Evolutionary conservation across 2,113 vertebrate species (phyloP).

Genomic region (Syngnathus scovelli): DNA sequence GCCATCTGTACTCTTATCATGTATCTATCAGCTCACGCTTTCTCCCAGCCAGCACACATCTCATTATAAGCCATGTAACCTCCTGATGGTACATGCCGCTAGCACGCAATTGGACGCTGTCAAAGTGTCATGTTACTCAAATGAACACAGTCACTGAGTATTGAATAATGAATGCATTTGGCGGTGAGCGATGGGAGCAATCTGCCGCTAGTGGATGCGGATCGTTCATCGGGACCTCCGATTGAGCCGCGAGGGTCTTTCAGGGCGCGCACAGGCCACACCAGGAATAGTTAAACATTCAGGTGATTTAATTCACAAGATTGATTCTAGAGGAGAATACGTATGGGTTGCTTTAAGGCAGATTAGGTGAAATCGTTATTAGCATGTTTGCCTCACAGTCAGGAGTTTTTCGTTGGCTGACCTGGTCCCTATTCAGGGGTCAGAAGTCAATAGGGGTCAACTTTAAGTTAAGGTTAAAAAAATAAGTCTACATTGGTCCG

Average conservation of each 20-base stretch:
- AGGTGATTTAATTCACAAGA: background rate
- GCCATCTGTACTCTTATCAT: slow-evolving; percentile 20
- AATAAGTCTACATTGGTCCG: no score
- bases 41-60: slow-evolving; percentile 26
- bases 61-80: slow-evolving; percentile 42
- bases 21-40: slow-evolving; percentile 21
- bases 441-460: no score
- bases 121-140: slow-evolving; percentile 39
- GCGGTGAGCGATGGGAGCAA: slow-evolving; percentile 16
- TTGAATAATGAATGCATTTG: slow-evolving; percentile 41
- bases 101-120: slow-evolving; percentile 24
- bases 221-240: slow-evolving; percentile 14
- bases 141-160: slow-evolving; percentile 32
- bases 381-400: background rate
- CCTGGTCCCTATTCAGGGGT: no score
- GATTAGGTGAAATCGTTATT: background rate
- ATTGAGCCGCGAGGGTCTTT: slow-evolving; percentile 5
- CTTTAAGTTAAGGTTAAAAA: no score
- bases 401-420: background rate
- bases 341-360: background rate
- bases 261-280: slow-evolving; percentile 6
- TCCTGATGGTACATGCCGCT: slow-evolving; percentile 19
- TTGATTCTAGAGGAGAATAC: background rate
- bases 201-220: slow-evolving; percentile 15
- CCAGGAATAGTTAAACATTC: slow-evolving; percentile 1